Percentiles rank a stretch among this genome's conserved stretches.
phyloP scores from a whole-genome alignment of 2,113 vertebrate species.

The Anolis sagrei region DNA sequence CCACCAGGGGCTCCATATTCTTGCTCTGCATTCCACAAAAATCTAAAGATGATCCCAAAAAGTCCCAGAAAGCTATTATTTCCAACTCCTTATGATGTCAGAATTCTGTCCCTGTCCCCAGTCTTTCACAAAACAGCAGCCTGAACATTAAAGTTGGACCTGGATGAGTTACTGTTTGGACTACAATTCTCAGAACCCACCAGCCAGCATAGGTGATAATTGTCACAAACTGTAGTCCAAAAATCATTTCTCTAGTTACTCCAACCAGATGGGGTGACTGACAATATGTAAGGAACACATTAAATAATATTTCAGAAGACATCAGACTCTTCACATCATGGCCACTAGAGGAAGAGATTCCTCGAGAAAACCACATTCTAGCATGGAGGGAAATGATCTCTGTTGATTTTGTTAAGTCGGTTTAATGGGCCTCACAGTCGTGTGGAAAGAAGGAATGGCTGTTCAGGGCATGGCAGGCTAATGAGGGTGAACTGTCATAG shows the following conservation, averaged over 20 bases:
- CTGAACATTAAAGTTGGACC: neutral
- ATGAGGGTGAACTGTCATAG: neutral
- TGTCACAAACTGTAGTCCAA: no score
- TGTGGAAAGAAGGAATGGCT: neutral
- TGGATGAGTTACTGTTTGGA: no score
- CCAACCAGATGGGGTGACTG: no score
- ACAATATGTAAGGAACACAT: neutral
- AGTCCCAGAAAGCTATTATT: neutral
- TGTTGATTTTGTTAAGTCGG: neutral
- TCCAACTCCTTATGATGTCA: neutral
- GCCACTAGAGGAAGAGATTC: neutral
- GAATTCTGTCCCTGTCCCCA: neutral
- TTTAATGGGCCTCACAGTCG: no score
- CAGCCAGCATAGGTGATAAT: no score
- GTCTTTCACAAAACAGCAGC: neutral
- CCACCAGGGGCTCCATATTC: no score
- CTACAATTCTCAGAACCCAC: no score
- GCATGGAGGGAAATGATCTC: neutral
- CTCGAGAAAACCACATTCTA: neutral
- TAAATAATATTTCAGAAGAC: neutral
- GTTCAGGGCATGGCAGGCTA: neutral
- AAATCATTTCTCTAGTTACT: neutral
- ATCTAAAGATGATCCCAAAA: neutral
- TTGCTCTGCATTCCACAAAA: neutral
- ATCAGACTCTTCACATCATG: neutral